Evolutionary conservation across 2,113 vertebrate species (phyloP).

Genomic region (Scophthalmus maximus): DNA sequence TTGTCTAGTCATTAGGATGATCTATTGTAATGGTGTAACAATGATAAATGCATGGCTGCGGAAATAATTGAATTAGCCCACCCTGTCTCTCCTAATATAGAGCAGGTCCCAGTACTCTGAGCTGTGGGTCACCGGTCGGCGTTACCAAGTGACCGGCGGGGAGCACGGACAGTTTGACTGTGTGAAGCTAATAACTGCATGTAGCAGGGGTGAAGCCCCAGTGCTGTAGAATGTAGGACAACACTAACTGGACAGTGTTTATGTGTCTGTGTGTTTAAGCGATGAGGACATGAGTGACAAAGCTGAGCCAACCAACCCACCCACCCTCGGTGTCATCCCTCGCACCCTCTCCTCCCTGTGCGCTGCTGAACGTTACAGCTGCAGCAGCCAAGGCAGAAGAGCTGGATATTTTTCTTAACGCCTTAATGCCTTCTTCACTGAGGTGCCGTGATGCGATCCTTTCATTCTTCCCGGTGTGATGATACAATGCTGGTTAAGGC

Average conservation of each 20-base stretch:
- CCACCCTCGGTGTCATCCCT: slow-evolving; percentile 34
- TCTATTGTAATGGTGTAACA: not conserved
- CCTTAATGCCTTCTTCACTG: not conserved
- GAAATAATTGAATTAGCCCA: slow-evolving; percentile 67
- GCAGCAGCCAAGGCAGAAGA: slow-evolving; percentile 7
- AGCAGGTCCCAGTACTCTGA: slow-evolving; percentile 24
- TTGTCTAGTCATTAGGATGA: slow-evolving; percentile 12
- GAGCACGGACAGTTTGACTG: slow-evolving; percentile 39
- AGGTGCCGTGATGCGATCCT: not conserved
- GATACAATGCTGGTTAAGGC: not conserved
- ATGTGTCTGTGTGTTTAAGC: slow-evolving; percentile 19
- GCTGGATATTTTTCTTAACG: slow-evolving; percentile 5
- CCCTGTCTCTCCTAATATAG: slow-evolving; percentile 70
- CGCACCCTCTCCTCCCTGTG: slow-evolving; percentile 23
- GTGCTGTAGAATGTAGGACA: slow-evolving; percentile 46
- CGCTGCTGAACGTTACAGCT: slow-evolving; percentile 40
- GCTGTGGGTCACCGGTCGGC: slow-evolving; percentile 56
- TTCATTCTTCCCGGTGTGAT: not conserved
- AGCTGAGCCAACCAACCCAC: slow-evolving; percentile 41
- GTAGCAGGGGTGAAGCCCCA: slow-evolving; percentile 33
- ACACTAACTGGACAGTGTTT: slow-evolving; percentile 48
- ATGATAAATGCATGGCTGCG: slow-evolving; percentile 35
- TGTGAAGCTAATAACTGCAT: slow-evolving; percentile 46
- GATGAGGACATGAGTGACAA: slow-evolving; percentile 27
- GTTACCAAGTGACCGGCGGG: slow-evolving; percentile 41